Evolutionary conservation across 2,113 vertebrate species (phyloP).

Genomic region (Bolborhynchus lineola): DNA sequence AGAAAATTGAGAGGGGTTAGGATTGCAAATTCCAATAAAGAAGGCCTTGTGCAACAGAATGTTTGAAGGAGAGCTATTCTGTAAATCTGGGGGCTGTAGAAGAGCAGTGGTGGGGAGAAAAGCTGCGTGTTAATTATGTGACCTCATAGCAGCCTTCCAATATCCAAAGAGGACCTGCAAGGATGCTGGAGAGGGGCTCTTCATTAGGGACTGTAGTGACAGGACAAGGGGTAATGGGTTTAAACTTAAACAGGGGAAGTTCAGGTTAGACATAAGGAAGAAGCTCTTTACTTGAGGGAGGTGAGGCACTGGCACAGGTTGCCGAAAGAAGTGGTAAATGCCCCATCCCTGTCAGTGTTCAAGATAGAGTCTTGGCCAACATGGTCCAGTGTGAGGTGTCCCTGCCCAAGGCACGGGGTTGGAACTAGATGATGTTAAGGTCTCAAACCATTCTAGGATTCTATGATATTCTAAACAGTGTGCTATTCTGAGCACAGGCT

Average conservation of each 20-base stretch:
- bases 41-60: neutral
- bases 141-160: neutral
- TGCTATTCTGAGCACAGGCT: neutral
- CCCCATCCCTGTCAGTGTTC: neutral
- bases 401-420: neutral
- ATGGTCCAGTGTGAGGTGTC: neutral
- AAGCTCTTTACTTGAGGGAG: neutral
- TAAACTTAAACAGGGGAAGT: neutral
- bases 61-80: neutral
- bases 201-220: neutral
- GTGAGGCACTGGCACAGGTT: neutral
- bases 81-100: neutral
- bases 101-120: neutral
- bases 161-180: neutral
- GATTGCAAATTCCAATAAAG: neutral
- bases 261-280: neutral
- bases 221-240: neutral
- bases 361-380: neutral
- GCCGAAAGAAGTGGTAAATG: neutral
- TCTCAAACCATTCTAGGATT: neutral
- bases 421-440: neutral
- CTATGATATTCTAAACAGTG: neutral
- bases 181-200: neutral
- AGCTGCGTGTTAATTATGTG: neutral
- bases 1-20: neutral